Conservation (phyloP, 2,797 vertebrate species). For the Kryptopterus vitreolus region DNA sequence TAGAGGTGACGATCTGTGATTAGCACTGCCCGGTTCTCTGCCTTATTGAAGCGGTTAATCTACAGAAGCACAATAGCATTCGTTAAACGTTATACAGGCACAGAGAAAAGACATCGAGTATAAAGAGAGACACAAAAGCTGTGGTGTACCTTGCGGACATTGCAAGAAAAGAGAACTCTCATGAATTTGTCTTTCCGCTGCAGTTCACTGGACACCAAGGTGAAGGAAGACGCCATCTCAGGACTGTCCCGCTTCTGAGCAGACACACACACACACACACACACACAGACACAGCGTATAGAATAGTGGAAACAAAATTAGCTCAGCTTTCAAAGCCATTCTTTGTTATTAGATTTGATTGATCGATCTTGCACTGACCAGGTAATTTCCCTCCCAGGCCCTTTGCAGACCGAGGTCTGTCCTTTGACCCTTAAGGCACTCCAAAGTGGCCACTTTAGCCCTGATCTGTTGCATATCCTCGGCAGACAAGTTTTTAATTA, state of each 20-base stretch:
- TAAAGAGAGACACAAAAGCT: background rate
- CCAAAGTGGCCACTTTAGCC: constrained; percentile 90
- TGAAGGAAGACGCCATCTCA: constrained; percentile 80
- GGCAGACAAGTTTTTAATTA: constrained; percentile 87
- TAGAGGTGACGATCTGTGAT: constrained; percentile 96
- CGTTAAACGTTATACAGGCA: background rate
- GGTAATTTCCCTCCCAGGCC: constrained; percentile 92
- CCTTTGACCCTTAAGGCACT: constrained; percentile 90
- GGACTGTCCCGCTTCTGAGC: constrained; percentile 85
- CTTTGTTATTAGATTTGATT: background rate
- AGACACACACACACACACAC: background rate
- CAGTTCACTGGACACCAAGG: constrained; percentile 87
- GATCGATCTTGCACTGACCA: constrained; percentile 67
- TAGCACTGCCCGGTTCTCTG: constrained; percentile 89
- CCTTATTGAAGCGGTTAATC: constrained; percentile 95
- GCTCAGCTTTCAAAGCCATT: background rate
- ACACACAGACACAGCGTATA: too few relatives aligned
- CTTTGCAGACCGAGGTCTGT: constrained; percentile 88
- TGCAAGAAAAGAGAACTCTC: constrained; percentile 92
- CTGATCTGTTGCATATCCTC: constrained; percentile 85
- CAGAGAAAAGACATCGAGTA: background rate
- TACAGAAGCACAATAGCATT: constrained; percentile 57
- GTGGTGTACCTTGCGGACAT: constrained; percentile 88
- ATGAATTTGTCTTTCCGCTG: constrained; percentile 98
- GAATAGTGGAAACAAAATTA: background rate